Percentiles rank a stretch among this genome's conserved stretches.
Conservation (phyloP, 1,140 invertebrate genomes). For the Calephelis nemesis region DNA sequence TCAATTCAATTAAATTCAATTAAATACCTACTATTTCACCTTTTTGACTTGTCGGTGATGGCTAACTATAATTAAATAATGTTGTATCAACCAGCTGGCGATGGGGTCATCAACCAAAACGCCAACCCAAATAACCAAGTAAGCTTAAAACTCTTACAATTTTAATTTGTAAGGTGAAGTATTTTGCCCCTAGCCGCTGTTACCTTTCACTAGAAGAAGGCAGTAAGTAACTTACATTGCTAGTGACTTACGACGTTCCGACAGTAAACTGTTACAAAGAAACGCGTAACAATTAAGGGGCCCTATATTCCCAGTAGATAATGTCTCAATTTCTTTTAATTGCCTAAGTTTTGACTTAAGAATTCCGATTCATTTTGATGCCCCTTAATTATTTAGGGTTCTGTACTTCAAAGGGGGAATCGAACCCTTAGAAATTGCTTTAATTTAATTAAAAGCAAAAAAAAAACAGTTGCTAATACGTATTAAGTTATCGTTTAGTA, state of each 20-base stretch:
- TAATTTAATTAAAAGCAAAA: too few relatives aligned
- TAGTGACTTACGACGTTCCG: not conserved
- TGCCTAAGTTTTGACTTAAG: slow-evolving; percentile 37
- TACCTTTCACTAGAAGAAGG: not conserved
- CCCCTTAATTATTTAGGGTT: slow-evolving; percentile 9
- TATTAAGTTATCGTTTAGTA: too few relatives aligned
- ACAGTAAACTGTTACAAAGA: not conserved
- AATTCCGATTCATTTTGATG: slow-evolving; percentile 25
- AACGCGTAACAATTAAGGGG: slow-evolving; percentile 2
- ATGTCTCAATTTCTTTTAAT: slow-evolving; percentile 40
- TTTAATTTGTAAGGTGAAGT: slow-evolving; percentile 30
- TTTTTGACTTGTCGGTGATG: too few relatives aligned
- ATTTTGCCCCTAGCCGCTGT: slow-evolving; percentile 16
- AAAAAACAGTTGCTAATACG: too few relatives aligned
- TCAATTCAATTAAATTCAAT: too few relatives aligned
- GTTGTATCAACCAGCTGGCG: too few relatives aligned
- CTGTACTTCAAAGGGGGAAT: not conserved
- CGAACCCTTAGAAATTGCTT: not conserved
- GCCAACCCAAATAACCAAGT: too few relatives aligned
- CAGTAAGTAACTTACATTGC: not conserved
- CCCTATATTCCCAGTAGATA: slow-evolving; percentile 16
- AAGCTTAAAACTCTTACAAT: slow-evolving; percentile 13
- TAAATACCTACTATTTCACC: too few relatives aligned
- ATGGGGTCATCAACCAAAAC: too few relatives aligned
- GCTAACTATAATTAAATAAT: too few relatives aligned